phyloP scores from a whole-genome alignment of 2,888 invertebrate genomes.

The Sepiola atlantica region DNA sequence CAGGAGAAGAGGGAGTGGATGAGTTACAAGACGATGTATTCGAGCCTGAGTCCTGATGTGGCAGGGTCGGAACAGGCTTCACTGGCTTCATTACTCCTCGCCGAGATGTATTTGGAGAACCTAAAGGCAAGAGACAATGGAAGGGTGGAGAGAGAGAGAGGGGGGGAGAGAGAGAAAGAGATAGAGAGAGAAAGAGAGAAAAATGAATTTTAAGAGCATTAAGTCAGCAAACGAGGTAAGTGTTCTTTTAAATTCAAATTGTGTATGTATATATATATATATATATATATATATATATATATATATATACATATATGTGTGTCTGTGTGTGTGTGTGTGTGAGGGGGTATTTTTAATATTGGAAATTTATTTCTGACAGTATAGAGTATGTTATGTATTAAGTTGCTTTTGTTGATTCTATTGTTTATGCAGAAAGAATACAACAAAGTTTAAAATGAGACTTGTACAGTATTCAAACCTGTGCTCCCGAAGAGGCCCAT shows the following conservation, averaged over 20 bases:
- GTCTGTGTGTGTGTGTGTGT: no score
- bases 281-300: no score
- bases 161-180: background rate
- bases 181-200: background rate
- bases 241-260: background rate
- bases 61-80: conserved; percentile 57
- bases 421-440: background rate
- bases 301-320: no score
- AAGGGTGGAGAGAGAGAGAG: background rate
- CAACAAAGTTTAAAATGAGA: no score
- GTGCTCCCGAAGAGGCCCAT: background rate
- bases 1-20: conserved; percentile 96
- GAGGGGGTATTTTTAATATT: no score
- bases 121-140: conserved; percentile 51
- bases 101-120: conserved; percentile 61
- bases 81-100: conserved; percentile 58
- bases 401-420: background rate
- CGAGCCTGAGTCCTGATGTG: conserved; percentile 80
- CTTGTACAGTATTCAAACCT: background rate
- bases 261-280: no score
- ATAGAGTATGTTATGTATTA: no score
- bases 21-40: conserved; percentile 97
- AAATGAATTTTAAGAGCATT: background rate
- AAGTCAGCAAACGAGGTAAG: background rate
- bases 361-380: no score